Base-by-base conservation (phyloP, 2,888 invertebrate species). In the Nemurella pictetii region DNA sequence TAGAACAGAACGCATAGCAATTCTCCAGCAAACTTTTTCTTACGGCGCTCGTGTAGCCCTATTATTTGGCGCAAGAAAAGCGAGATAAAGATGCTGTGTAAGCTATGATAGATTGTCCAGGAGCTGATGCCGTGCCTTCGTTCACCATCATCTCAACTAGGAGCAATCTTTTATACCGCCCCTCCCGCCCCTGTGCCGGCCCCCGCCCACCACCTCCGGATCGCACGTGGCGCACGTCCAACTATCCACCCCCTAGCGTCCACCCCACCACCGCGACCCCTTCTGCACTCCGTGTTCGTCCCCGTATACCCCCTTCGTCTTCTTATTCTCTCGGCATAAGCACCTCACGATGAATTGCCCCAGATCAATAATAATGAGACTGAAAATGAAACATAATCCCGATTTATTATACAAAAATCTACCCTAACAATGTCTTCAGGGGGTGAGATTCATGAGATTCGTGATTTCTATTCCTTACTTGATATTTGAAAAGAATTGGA, bases 221-320 rank as follows among this genome's bases (percentile, higher is more conserved):
- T n/a, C 3, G 80, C 80, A 80, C 80, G 80, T 80, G 80, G 32
- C 80, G 80, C 80, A 80, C 80, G 80, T 80, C 80, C 36, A 35
- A 80, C 75, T 27, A 75, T 75, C 28, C 75, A 75, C 28, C 75
- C 75, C 75, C 27, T 26, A 20, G 27, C n/a, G n/a, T n/a, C 75
- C 26, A 25, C 75, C 75, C 75, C 28, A 26, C 9, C 36, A 36
- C 28, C 15, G 75, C 27, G 15, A 75, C 75, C 55, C 55, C 55
- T 55, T 55, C 55, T 20, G 55, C 55, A 55, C 55, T 55, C 20
- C 55, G 55, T 55, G n/a, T n/a, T n/a, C n/a, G n/a, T n/a, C n/a
- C n/a, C n/a, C n/a, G n/a, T n/a, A n/a, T n/a, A 55, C 55, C 55
- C 55, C 55, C 55, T 55, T 55, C 55, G 9, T 20, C 55, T 55